These are phyloP conservation scores for Ranitomeya variabilis DNA, from an alignment of 2,113 vertebrate genomes.

Conservation along the genomic window DNA sequence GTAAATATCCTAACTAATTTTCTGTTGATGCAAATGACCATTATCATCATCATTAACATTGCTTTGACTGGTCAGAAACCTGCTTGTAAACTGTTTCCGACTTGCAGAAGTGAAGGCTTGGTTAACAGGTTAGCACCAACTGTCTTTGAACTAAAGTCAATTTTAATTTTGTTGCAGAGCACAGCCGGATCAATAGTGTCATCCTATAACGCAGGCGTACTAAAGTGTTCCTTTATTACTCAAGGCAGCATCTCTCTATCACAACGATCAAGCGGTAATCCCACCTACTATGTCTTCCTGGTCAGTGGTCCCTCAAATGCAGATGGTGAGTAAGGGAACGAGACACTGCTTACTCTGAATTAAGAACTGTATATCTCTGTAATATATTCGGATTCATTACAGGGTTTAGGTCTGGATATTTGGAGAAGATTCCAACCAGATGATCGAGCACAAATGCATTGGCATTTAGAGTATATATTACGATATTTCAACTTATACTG, in stretches of 20 bases:
- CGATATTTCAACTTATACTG: too few relatives aligned
- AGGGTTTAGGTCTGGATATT: not conserved
- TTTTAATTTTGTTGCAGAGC: conserved; percentile 62
- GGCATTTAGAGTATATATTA: too few relatives aligned
- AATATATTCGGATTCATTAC: not conserved
- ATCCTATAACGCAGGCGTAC: conserved; percentile 61
- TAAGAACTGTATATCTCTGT: too few relatives aligned
- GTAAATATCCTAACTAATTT: too few relatives aligned
- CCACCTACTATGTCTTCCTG: conserved; percentile 69
- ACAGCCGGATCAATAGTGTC: conserved; percentile 63
- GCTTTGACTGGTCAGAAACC: too few relatives aligned
- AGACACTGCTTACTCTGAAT: not conserved
- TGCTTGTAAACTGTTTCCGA: too few relatives aligned
- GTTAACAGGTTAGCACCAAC: not conserved
- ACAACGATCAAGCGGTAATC: conserved; percentile 42
- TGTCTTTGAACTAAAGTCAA: not conserved
- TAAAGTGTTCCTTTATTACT: conserved; percentile 76
- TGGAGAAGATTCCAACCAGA: not conserved
- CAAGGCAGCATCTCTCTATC: conserved; percentile 65
- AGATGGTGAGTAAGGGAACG: conserved; percentile 17
- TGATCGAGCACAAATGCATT: not conserved
- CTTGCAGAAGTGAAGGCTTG: not conserved
- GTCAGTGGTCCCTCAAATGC: conserved; percentile 57
- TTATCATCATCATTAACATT: too few relatives aligned
- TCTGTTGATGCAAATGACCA: too few relatives aligned